These are phyloP conservation scores for Oligia latruncula DNA, from an alignment of 2,888 invertebrate species.

Conservation along the genomic window DNA sequence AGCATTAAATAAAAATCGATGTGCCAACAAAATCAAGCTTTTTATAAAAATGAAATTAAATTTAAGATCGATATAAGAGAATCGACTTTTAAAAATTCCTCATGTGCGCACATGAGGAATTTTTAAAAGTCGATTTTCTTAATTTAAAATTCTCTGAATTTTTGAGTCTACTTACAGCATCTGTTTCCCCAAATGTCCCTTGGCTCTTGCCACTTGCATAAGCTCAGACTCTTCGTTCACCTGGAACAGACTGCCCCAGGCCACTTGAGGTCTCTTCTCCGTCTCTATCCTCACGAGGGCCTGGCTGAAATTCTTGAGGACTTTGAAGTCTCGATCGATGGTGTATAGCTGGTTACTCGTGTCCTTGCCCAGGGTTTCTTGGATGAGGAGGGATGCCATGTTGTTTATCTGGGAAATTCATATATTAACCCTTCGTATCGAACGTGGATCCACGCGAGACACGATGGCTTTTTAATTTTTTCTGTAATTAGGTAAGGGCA, in stretches of 20 bases:
- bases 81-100: too few relatives aligned
- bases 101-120: background rate
- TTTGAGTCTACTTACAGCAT: conserved; percentile 80
- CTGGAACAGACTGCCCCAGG: conserved; percentile 79
- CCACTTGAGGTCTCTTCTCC: conserved; percentile 60
- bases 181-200: conserved; percentile 78
- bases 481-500: background rate
- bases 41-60: background rate
- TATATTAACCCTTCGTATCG: background rate
- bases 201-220: conserved; percentile 74
- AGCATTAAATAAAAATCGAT: background rate
- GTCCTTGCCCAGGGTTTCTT: conserved; percentile 86
- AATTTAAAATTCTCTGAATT: too few relatives aligned
- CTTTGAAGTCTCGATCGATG: conserved; percentile 79
- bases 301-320: conserved; percentile 79
- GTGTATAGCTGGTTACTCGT: conserved; percentile 80
- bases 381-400: conserved; percentile 85
- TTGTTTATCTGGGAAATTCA: conserved; percentile 78
- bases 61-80: too few relatives aligned
- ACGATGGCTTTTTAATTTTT: background rate
- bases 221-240: conserved; percentile 75
- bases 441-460: background rate
- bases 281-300: conserved; percentile 71
- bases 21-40: background rate
- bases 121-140: too few relatives aligned